Conservation (phyloP, 1,140 invertebrate genomes). For the Philopotamus ludificatus region DNA sequence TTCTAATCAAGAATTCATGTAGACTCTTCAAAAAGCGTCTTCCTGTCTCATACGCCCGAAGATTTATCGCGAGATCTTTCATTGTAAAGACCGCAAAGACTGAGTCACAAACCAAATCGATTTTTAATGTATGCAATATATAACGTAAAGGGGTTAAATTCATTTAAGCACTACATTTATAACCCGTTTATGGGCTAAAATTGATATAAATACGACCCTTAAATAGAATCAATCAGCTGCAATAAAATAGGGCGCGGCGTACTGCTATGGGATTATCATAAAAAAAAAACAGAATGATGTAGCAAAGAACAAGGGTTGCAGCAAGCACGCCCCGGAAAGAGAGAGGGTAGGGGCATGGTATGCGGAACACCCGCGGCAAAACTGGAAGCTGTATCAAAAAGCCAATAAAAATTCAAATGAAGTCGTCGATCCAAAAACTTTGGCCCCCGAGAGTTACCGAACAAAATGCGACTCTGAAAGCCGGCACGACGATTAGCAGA, state of each 20-base stretch:
- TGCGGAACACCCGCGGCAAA: conserved; percentile 9
- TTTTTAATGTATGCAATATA: no score
- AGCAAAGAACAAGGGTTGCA: not conserved
- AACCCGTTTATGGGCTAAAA: not conserved
- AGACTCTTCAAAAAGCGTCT: no score
- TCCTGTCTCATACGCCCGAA: no score
- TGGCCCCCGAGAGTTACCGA: conserved; percentile 4
- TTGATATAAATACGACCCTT: conserved; percentile 1
- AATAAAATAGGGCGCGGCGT: no score
- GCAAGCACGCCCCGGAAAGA: not conserved
- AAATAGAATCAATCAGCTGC: conserved; percentile 5
- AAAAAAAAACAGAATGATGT: conserved; percentile 16
- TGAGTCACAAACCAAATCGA: no score
- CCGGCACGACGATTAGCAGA: conserved; percentile 9
- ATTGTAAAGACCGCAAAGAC: no score
- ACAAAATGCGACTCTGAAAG: not conserved
- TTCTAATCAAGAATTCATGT: no score
- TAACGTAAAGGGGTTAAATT: no score
- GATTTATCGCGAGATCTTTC: no score
- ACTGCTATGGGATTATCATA: not conserved
- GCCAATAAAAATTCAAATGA: conserved; percentile 39
- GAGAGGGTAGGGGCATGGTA: not conserved
- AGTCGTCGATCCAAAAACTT: conserved; percentile 23
- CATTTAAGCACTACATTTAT: no score
- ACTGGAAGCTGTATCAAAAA: conserved; percentile 27